Evolutionary conservation across 2,888 invertebrate species (phyloP).

Genomic region (Griposia aprilina): DNA sequence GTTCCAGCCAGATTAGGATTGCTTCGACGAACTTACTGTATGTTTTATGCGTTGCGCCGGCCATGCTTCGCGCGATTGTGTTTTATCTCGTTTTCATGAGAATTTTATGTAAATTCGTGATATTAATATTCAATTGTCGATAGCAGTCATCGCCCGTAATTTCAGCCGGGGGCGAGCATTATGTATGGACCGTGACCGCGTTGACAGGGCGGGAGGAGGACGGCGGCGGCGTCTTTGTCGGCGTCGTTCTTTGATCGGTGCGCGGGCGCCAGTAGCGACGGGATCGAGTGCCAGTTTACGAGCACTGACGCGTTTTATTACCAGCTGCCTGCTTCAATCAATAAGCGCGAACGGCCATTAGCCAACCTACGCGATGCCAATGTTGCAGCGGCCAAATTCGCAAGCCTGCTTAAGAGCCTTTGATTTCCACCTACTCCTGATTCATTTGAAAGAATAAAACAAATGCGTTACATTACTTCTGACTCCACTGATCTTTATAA

Average conservation of each 20-base stretch:
- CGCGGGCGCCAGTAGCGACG: slow-evolving; percentile 84
- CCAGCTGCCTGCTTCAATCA: slow-evolving; percentile 83
- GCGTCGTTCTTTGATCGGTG: slow-evolving; percentile 83
- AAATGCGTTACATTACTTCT: neutral
- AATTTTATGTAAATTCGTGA: slow-evolving; percentile 81
- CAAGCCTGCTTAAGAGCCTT: slow-evolving; percentile 68
- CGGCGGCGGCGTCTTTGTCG: slow-evolving; percentile 84
- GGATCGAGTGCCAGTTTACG: slow-evolving; percentile 88
- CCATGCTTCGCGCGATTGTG: slow-evolving; percentile 70
- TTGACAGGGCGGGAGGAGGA: slow-evolving; percentile 84
- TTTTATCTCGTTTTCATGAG: slow-evolving; percentile 74
- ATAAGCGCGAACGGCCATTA: slow-evolving; percentile 80
- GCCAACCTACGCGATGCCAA: slow-evolving; percentile 73
- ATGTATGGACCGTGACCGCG: slow-evolving; percentile 85
- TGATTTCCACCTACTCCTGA: slow-evolving; percentile 48
- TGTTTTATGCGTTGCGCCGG: slow-evolving; percentile 71
- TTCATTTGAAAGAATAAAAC: slow-evolving; percentile 29
- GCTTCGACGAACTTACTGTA: slow-evolving; percentile 79
- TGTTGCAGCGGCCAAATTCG: slow-evolving; percentile 71
- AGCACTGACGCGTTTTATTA: slow-evolving; percentile 85
- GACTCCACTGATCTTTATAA: neutral
- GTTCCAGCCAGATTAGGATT: slow-evolving; percentile 87
- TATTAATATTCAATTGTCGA: slow-evolving; percentile 86
- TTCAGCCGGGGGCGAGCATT: slow-evolving; percentile 84
- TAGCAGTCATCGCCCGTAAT: slow-evolving; percentile 84